Evolutionary conservation across 2,797 vertebrate species (phyloP).

Genomic region (Pangasius larnaudii): DNA sequence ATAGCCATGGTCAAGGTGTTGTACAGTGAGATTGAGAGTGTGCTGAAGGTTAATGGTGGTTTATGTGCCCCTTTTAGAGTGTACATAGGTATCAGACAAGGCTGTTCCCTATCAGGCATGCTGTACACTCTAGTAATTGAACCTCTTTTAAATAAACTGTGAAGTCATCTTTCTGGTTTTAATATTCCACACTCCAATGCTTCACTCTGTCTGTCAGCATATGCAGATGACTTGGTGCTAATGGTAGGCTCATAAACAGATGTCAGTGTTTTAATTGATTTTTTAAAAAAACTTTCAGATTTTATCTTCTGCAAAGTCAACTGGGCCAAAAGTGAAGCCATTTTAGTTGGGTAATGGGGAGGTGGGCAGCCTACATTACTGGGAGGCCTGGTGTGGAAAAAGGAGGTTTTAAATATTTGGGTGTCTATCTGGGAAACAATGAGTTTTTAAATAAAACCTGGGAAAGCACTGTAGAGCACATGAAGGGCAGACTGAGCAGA

Average conservation of each 20-base stretch:
- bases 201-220: neutral
- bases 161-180: neutral
- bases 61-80: no score
- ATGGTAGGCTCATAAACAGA: neutral
- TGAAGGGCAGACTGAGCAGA: no score
- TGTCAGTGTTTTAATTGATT: neutral
- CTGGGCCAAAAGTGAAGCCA: neutral
- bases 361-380: neutral
- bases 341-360: neutral
- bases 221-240: neutral
- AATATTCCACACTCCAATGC: neutral
- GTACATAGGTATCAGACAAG: neutral
- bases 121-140: neutral
- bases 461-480: no score
- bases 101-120: neutral
- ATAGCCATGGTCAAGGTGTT: neutral
- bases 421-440: no score
- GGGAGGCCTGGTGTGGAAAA: neutral
- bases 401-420: neutral
- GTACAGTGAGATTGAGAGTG: neutral
- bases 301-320: neutral
- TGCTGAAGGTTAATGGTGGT: no score
- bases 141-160: neutral
- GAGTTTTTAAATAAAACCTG: no score
- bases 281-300: neutral